Percentiles rank a stretch among this genome's conserved stretches.
These are phyloP conservation scores for Psittacula echo DNA, from an alignment of 2,797 vertebrate genomes.

Conservation along the genomic window DNA sequence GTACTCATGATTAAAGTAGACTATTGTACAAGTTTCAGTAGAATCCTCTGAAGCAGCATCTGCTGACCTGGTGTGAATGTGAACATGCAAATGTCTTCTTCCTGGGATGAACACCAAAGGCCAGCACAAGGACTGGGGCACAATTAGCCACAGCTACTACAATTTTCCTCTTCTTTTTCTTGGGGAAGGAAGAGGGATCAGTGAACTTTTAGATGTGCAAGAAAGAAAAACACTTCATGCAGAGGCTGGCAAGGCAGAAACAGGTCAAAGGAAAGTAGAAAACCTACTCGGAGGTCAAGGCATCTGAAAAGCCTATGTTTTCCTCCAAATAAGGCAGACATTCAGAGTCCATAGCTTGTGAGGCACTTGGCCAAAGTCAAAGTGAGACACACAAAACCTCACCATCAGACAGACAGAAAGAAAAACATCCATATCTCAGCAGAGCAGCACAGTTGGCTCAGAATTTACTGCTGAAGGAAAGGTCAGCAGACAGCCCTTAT, in stretches of 20 bases:
- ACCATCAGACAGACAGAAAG: background rate
- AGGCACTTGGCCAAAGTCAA: conserved; percentile 45
- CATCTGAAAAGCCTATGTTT: background rate
- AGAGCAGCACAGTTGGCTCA: conserved; percentile 9
- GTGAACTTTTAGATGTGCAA: background rate
- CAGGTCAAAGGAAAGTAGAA: background rate
- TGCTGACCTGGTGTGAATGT: background rate
- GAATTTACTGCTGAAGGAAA: background rate
- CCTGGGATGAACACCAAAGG: background rate
- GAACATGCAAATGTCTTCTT: background rate
- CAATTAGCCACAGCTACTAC: background rate
- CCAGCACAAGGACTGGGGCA: background rate
- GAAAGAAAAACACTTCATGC: background rate
- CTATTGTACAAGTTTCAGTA: background rate
- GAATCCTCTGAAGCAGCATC: background rate
- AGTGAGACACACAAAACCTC: conserved; percentile 20
- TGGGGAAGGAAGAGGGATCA: background rate
- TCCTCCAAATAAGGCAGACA: conserved; percentile 30
- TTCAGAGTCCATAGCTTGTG: background rate
- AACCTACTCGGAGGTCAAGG: conserved; percentile 11
- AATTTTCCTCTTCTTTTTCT: background rate
- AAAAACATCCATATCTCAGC: conserved; percentile 8
- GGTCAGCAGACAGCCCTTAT: conserved; percentile 7
- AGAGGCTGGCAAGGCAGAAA: conserved; percentile 12
- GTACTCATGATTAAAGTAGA: background rate